These are phyloP conservation scores for Trilocha varians DNA, from an alignment of 2,888 invertebrate species.

Conservation along the genomic window DNA sequence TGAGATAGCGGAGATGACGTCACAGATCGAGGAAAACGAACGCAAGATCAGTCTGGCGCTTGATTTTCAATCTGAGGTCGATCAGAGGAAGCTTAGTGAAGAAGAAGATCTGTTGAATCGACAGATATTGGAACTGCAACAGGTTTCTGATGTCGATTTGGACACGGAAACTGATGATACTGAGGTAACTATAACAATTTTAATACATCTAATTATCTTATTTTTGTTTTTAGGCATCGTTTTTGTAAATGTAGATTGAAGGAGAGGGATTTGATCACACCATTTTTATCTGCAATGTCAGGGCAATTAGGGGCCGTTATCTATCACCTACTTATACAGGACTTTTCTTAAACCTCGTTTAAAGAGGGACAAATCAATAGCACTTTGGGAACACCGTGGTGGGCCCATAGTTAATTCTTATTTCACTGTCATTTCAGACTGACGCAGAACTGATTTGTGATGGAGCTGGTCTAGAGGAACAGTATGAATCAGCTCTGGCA, in stretches of 20 bases:
- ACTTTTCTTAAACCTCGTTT: too few species aligned
- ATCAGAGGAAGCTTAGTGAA: constrained; percentile 81
- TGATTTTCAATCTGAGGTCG: constrained; percentile 79
- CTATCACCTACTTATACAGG: too few species aligned
- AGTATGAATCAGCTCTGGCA: constrained; percentile 80
- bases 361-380: too few species aligned
- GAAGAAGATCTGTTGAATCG: constrained; percentile 84
- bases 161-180: constrained; percentile 89
- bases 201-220: too few species aligned
- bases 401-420: too few species aligned
- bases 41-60: constrained; percentile 74
- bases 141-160: constrained; percentile 81
- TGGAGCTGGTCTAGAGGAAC: constrained; percentile 71
- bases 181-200: constrained; percentile 65
- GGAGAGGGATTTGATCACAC: too few species aligned
- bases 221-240: too few species aligned
- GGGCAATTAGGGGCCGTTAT: too few species aligned
- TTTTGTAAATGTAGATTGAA: too few species aligned
- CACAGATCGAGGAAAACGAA: constrained; percentile 69
- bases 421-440: constrained; percentile 47
- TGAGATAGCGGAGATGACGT: constrained; percentile 67
- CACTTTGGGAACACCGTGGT: too few species aligned
- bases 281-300: too few species aligned
- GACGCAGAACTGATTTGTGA: constrained; percentile 76
- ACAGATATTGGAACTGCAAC: constrained; percentile 82